Evolutionary conservation across 2,888 invertebrate species (phyloP).

Genomic region (Hylaea fasciaria): DNA sequence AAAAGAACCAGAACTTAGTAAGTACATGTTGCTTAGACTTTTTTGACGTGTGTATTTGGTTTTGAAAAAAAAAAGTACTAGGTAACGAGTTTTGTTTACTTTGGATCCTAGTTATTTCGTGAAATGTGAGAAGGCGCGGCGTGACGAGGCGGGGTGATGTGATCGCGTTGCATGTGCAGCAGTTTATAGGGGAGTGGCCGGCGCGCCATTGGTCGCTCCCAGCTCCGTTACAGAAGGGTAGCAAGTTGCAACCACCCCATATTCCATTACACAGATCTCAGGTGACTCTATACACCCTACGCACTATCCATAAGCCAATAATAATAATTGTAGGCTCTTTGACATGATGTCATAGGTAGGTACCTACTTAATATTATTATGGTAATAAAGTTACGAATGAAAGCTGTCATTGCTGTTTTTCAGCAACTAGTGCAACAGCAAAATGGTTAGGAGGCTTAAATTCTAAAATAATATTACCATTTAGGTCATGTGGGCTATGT

Average conservation of each 20-base stretch:
- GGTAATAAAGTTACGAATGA: too few species aligned
- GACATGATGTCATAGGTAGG: too few species aligned
- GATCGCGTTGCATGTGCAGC: conserved; percentile 52
- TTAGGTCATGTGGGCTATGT: too few species aligned
- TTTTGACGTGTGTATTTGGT: too few species aligned
- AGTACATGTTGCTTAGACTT: too few species aligned
- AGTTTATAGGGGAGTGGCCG: conserved; percentile 55
- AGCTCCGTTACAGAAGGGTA: conserved; percentile 38
- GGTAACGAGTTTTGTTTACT: conserved; percentile 1
- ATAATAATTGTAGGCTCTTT: not conserved
- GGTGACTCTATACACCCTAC: not conserved
- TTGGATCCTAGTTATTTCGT: not conserved
- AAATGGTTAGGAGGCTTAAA: too few species aligned
- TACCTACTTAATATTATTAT: too few species aligned
- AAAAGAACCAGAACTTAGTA: too few species aligned
- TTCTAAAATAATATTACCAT: too few species aligned
- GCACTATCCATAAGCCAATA: not conserved
- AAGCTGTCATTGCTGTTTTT: too few species aligned
- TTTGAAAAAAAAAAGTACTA: too few species aligned
- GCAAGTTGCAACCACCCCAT: conserved; percentile 37
- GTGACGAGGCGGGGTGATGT: conserved; percentile 47
- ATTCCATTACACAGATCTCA: conserved; percentile 5
- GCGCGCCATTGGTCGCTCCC: conserved; percentile 52
- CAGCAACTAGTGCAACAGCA: too few species aligned
- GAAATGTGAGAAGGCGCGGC: conserved; percentile 35